Percentiles rank a stretch among this genome's conserved stretches.
Conservation (phyloP, 2,113 vertebrate genomes). For the Galemys pyrenaicus region DNA sequence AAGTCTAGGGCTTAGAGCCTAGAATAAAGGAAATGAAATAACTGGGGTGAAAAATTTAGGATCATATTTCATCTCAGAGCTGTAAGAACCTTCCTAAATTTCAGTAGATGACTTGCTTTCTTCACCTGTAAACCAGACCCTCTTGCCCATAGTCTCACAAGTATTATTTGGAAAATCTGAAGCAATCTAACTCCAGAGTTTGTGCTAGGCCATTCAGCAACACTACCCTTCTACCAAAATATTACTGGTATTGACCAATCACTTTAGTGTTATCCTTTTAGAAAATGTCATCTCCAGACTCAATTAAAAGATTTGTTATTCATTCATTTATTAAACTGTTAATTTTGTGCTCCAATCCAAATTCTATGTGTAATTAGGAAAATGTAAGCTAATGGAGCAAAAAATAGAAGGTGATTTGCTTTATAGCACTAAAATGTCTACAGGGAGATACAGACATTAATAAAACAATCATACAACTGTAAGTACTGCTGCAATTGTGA, state of each 20-base stretch:
- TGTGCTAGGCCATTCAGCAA: background rate
- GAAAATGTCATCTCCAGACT: background rate
- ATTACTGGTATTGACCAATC: background rate
- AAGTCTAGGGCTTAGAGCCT: background rate
- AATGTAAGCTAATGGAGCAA: background rate
- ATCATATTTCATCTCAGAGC: background rate
- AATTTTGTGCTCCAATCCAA: background rate
- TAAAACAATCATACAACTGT: background rate
- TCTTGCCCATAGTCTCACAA: background rate
- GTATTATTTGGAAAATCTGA: background rate
- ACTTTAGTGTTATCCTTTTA: background rate
- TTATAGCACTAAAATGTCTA: background rate
- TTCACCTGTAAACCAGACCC: background rate
- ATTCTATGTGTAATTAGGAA: background rate
- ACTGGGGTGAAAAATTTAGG: background rate
- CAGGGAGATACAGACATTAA: background rate
- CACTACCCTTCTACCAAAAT: background rate
- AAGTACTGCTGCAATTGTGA: background rate
- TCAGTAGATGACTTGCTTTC: background rate
- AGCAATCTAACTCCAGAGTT: background rate
- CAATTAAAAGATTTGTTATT: background rate
- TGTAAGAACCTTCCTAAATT: background rate
- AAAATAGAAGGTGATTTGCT: background rate
- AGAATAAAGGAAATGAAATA: fast-evolving
- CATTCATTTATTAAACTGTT: constrained; percentile 13